Evolutionary conservation across 2,113 vertebrate species (phyloP), one percentile per base, ranked within the genome.

Genomic region (Talpa occidentalis): DNA sequence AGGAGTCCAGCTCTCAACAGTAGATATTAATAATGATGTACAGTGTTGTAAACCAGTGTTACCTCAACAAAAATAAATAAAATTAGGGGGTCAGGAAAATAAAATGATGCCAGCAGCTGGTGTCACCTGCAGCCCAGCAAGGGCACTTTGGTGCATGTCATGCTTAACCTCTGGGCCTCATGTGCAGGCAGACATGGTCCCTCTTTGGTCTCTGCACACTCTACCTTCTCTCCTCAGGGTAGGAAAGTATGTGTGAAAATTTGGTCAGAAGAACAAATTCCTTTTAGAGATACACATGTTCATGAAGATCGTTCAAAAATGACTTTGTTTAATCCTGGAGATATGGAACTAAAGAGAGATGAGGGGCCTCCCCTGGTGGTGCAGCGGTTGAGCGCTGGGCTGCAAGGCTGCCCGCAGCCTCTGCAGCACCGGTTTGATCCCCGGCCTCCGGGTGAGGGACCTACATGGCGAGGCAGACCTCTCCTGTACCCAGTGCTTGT

Each of bases 141-240:
- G 3, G 88, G 64, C 15, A 21, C 30, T 22, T 4, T 15, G 2
- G 72, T 35, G 56, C 37, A 30, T 5, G 6, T 67, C 14, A 22
- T 5, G 9, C 44, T 2, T n/a, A 54, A 47, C 44, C 37, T 35
- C 15, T 4, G 17, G 40, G 40, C 30, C 35, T 16, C 73, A 22
- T 4, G 3, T 30, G 70, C 32, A 54, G 26, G 49, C 3, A 4
- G 40, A 24, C 2, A 2, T 0, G 0, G 2, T 40, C 52, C 52
- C 17, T 3, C 19, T 54, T 2, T 70, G 77, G 82, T 11, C 37
- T 22, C 62, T 37, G 62, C 4, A 10, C 4, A 12, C 2, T 3
- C 1, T 10, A 26, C 78, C 37, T 44, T 16, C 30, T 30, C 32
- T 76, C 64, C 0, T 2, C 0, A 10, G 49, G 67, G 40, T 72